Conservation (phyloP, 1,140 invertebrate genomes). For the Eulimnadia texana region DNA sequence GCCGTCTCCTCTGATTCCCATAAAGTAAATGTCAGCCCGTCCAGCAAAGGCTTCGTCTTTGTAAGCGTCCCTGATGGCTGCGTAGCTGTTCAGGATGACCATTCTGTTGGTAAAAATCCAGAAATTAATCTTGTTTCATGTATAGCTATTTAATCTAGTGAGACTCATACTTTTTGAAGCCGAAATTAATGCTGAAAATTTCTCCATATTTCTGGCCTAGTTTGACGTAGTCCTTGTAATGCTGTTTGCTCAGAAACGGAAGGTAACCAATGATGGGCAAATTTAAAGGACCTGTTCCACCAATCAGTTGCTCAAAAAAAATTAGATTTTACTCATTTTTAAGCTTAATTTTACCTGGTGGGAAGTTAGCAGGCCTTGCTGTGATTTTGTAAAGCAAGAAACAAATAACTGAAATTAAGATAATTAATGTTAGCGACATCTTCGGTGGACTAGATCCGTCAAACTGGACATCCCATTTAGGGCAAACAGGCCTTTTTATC, state of each 20-base stretch:
- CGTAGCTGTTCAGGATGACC: slow-evolving; percentile 17
- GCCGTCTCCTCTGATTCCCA: slow-evolving; percentile 7
- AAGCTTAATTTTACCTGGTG: too few species aligned
- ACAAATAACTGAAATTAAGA: too few species aligned
- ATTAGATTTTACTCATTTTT: too few species aligned
- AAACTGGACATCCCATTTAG: too few species aligned
- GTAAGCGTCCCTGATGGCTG: slow-evolving; percentile 17
- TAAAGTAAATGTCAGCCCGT: slow-evolving; percentile 15
- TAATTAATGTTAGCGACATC: too few species aligned
- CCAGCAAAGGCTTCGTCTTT: slow-evolving; percentile 15
- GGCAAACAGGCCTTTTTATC: too few species aligned
- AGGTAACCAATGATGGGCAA: slow-evolving; percentile 18
- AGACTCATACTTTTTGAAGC: slow-evolving; percentile 1
- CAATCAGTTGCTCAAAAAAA: too few species aligned
- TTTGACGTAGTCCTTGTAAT: slow-evolving; percentile 13
- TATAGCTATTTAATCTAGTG: slow-evolving; percentile 2
- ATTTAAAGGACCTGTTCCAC: slow-evolving; percentile 18
- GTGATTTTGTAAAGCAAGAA: too few species aligned
- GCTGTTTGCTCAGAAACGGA: slow-evolving; percentile 9
- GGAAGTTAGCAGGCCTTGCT: too few species aligned
- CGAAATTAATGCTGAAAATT: slow-evolving; percentile 15
- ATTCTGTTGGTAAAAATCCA: slow-evolving; percentile 14
- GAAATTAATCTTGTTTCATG: background rate
- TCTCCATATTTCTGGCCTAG: slow-evolving; percentile 16
- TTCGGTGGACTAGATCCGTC: too few species aligned